Percentiles rank a stretch among this genome's conserved stretches.
Evolutionary conservation across 2,888 invertebrate genomes (phyloP).

Genomic region (Apotomis capreana): DNA sequence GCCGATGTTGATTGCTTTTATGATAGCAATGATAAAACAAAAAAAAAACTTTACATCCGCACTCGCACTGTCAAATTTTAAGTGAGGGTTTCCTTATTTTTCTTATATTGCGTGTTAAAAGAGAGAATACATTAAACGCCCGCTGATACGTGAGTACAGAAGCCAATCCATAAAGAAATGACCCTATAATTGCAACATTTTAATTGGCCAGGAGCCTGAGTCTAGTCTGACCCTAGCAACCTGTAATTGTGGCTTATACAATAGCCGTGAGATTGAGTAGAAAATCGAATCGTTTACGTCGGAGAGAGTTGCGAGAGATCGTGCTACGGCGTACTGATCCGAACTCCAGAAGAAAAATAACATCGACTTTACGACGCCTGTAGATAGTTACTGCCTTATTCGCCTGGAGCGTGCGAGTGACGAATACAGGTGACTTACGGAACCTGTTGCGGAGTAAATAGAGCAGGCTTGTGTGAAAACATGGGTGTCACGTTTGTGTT

Average conservation of each 20-base stretch:
- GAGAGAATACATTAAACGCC: background rate
- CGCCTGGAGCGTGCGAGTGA: slow-evolving; percentile 7
- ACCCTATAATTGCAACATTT: slow-evolving; percentile 17
- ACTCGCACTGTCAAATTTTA: too few relatives aligned
- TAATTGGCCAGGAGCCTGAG: slow-evolving; percentile 24
- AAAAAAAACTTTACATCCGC: too few relatives aligned
- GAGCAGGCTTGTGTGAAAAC: slow-evolving; percentile 26
- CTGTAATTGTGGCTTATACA: slow-evolving; percentile 37
- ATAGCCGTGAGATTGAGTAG: slow-evolving; percentile 46
- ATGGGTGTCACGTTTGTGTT: slow-evolving; percentile 22
- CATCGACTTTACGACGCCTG: background rate
- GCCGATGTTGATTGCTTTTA: too few relatives aligned
- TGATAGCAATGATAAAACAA: too few relatives aligned
- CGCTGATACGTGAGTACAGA: background rate
- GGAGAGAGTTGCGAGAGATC: slow-evolving; percentile 46
- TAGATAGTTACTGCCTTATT: slow-evolving; percentile 21
- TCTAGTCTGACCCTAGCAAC: slow-evolving; percentile 32
- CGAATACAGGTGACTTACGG: slow-evolving; percentile 31
- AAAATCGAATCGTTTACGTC: slow-evolving; percentile 44
- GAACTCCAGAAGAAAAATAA: background rate
- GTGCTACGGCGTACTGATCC: slow-evolving; percentile 40
- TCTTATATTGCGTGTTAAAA: background rate
- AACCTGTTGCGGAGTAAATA: slow-evolving; percentile 33
- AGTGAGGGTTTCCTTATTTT: too few relatives aligned
- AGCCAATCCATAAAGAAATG: slow-evolving; percentile 10